phyloP scores from a whole-genome alignment of 2,888 invertebrate genomes.

The Sipha maydis region DNA sequence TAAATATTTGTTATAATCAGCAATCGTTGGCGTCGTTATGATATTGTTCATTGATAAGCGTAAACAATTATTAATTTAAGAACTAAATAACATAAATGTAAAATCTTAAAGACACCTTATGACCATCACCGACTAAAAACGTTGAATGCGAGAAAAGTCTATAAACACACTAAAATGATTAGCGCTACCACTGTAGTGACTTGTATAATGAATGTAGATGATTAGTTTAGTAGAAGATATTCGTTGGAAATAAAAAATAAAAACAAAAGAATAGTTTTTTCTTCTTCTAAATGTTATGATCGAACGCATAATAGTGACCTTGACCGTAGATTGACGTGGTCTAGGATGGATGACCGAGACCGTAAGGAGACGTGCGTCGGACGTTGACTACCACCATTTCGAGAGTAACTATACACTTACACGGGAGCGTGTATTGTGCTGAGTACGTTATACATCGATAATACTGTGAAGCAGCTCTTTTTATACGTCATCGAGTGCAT shows the following conservation, averaged over 20 bases:
- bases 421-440: no score
- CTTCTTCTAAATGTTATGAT: neutral
- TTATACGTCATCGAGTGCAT: neutral
- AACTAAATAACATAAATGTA: no score
- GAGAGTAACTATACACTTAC: neutral
- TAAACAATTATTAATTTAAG: no score
- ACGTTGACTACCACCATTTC: slow-evolving; percentile 48
- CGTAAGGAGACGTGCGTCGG: slow-evolving; percentile 56
- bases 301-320: slow-evolving; percentile 50
- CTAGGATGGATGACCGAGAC: slow-evolving; percentile 62
- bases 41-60: neutral
- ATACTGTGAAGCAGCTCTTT: neutral
- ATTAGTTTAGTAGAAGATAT: neutral
- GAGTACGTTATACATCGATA: neutral
- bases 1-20: neutral
- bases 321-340: slow-evolving; percentile 59
- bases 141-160: neutral
- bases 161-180: neutral
- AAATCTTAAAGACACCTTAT: no score
- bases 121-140: no score
- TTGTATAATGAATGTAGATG: neutral
- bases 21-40: neutral
- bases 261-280: slow-evolving; percentile 31
- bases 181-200: neutral
- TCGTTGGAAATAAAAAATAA: neutral